Evolutionary conservation across 2,113 vertebrate genomes (phyloP).

Genomic region (Corythoichthys intestinalis): DNA sequence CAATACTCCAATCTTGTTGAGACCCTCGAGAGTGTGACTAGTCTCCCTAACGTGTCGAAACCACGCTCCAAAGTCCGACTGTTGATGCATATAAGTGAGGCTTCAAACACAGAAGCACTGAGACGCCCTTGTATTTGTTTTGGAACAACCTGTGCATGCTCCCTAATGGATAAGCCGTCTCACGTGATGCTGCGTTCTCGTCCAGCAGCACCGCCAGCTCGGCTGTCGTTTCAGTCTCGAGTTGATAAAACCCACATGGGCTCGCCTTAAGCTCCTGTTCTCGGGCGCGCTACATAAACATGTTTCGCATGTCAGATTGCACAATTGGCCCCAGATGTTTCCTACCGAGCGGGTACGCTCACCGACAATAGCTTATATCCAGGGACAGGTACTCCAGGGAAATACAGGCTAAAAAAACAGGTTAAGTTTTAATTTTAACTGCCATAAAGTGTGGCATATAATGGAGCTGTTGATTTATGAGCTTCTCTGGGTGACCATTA

Average conservation of each 20-base stretch:
- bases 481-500: constrained; percentile 7
- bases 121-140: constrained; percentile 13
- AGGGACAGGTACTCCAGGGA: constrained; percentile 31
- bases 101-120: neutral
- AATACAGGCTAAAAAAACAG: constrained; percentile 29
- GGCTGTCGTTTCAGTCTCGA: constrained; percentile 11
- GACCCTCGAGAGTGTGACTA: constrained; percentile 22
- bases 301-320: constrained; percentile 13
- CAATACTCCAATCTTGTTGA: constrained; percentile 36
- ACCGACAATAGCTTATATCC: constrained; percentile 1
- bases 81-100: constrained; percentile 12
- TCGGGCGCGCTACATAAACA: constrained; percentile 20
- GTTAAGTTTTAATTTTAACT: constrained; percentile 4
- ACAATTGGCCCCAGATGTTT: constrained; percentile 59
- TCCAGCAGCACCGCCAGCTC: constrained; percentile 25
- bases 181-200: neutral
- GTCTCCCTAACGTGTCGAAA: constrained; percentile 15
- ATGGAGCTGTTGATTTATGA: constrained; percentile 17
- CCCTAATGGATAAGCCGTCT: constrained; percentile 14
- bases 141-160: neutral
- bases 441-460: constrained; percentile 5
- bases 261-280: constrained; percentile 27
- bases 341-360: neutral
- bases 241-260: constrained; percentile 37
- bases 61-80: neutral